Conservation (phyloP, 2,113 vertebrate genomes). For the Stegostoma tigrinum region DNA sequence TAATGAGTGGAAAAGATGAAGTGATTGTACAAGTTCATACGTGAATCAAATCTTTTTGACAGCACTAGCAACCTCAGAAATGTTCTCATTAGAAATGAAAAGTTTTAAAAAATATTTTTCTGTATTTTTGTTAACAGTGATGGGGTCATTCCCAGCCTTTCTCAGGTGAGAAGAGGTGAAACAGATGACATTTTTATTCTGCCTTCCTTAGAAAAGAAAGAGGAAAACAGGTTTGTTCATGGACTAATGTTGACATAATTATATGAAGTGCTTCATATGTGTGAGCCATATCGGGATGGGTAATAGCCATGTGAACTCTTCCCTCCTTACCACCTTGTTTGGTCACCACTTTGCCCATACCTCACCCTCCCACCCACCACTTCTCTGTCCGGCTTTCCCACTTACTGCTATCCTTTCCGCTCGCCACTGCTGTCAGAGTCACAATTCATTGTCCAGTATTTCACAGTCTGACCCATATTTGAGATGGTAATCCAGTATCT, state of each 20-base stretch:
- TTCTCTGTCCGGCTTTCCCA: too few species aligned
- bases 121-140: conserved; percentile 52
- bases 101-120: conserved; percentile 1
- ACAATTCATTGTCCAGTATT: too few species aligned
- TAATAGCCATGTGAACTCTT: neutral
- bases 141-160: conserved; percentile 73
- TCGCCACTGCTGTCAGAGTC: too few species aligned
- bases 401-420: too few species aligned
- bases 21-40: neutral
- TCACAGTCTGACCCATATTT: too few species aligned
- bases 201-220: conserved; percentile 69
- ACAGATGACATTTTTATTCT: conserved; percentile 78
- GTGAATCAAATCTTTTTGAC: neutral
- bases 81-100: neutral
- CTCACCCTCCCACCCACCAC: too few species aligned
- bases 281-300: neutral
- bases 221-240: conserved; percentile 64
- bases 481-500: too few species aligned
- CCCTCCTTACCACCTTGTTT: too few species aligned
- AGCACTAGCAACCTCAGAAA: neutral
- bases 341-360: too few species aligned
- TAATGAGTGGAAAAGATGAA: neutral
- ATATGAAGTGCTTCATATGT: neutral
- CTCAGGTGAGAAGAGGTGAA: conserved; percentile 67
- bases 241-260: neutral